Evolutionary conservation across 2,888 invertebrate genomes (phyloP).

Genomic region (Ecdyonurus torrentis): DNA sequence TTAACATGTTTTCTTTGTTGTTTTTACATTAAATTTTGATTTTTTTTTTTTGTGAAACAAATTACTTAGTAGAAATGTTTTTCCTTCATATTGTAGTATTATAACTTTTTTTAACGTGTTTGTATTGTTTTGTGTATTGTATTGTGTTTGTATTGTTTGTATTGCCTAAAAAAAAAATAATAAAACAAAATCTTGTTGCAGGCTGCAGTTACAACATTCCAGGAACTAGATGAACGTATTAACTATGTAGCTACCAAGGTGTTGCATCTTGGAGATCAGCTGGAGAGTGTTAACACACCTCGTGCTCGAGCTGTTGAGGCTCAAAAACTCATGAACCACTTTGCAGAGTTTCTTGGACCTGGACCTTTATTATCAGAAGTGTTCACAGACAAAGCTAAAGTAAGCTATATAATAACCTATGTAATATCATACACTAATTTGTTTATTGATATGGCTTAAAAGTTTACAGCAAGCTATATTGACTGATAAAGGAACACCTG

Average conservation of each 20-base stretch:
- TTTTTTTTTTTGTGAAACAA: too few species aligned
- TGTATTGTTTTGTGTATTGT: constrained; percentile 3
- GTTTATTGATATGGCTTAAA: too few species aligned
- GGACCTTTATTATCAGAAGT: constrained; percentile 71
- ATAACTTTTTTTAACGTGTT: not conserved
- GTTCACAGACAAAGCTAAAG: constrained; percentile 69
- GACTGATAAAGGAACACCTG: too few species aligned
- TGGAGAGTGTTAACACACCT: constrained; percentile 92
- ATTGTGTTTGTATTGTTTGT: constrained; percentile 5
- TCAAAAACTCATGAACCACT: constrained; percentile 75
- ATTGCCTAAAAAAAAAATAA: constrained; percentile 4
- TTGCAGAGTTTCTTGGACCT: constrained; percentile 78
- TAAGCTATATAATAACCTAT: too few species aligned
- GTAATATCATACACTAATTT: too few species aligned
- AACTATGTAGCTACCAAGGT: constrained; percentile 96
- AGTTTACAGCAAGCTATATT: too few species aligned
- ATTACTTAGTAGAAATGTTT: too few species aligned
- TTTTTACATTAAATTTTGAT: too few species aligned
- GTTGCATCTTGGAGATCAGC: constrained; percentile 93
- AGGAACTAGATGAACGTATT: constrained; percentile 86
- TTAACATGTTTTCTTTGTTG: too few species aligned
- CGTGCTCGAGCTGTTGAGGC: constrained; percentile 90
- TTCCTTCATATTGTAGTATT: too few species aligned
- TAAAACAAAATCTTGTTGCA: too few species aligned
- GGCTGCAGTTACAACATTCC: constrained; percentile 73